These are phyloP conservation scores for Tenthredo mesomela DNA, from an alignment of 2,888 invertebrate species.

Conservation along the genomic window DNA sequence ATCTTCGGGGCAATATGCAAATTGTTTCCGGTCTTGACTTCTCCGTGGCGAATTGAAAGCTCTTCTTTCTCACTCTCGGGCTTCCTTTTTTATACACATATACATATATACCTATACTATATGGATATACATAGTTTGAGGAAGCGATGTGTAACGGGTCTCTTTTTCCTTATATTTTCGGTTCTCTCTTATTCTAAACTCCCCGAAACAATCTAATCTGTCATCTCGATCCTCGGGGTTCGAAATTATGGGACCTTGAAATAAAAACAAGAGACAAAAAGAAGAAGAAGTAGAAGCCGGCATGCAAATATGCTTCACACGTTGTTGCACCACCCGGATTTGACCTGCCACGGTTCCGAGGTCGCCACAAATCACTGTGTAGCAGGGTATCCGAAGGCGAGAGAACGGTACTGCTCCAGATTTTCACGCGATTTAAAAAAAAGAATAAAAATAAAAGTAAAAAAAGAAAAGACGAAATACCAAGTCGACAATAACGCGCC, in stretches of 20 bases:
- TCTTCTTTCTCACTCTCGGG: constrained; percentile 6
- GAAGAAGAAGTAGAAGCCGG: background rate
- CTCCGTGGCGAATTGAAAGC: constrained; percentile 40
- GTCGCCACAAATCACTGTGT: constrained; percentile 43
- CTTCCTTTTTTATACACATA: background rate
- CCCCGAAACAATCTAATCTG: constrained; percentile 49
- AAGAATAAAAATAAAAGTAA: background rate
- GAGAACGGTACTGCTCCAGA: constrained; percentile 66
- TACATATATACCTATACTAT: background rate
- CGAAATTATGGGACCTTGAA: constrained; percentile 36
- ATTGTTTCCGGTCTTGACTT: constrained; percentile 48
- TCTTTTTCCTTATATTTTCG: background rate
- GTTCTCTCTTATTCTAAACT: constrained; percentile 34
- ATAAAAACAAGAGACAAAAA: constrained; percentile 25
- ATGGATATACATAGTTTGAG: background rate
- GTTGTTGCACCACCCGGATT: constrained; percentile 32
- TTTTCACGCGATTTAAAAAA: constrained; percentile 68
- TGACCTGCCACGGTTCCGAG: background rate
- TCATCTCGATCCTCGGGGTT: constrained; percentile 45
- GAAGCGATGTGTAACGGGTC: constrained; percentile 36
- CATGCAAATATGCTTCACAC: constrained; percentile 53
- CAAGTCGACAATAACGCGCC: constrained; percentile 33
- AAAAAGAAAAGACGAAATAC: background rate
- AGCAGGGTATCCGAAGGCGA: constrained; percentile 16
- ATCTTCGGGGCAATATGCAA: constrained; percentile 50